Base-by-base conservation (phyloP, 2,888 invertebrate species). In the Liopterus haemorrhoidalis region DNA sequence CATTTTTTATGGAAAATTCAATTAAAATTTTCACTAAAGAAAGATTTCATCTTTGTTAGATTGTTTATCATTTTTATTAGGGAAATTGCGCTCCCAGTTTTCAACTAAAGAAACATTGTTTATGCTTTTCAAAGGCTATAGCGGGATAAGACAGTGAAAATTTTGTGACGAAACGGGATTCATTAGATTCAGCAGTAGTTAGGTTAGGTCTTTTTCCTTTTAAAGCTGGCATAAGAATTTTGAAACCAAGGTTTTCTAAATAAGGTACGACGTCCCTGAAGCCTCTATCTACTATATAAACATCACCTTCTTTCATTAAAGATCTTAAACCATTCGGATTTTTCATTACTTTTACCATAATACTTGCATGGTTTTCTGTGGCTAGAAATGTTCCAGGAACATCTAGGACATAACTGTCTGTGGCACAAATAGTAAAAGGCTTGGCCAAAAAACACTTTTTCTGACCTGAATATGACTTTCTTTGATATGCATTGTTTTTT, bases 401-500 rank as follows among this genome's bases (percentile, higher is more conserved):
- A 33, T 57, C 54, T n/a, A 56, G 44, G 14, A 58, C 35, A 16
- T 46, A 55, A 1, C 54, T 53, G 41, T 54, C 41, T 2, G 57
- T 54, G 8, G 56, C 54, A 33, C 53, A 57, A 24, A 59, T 39
- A 0, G 56, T 58, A 30, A 58, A 59, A 4, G 54, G 54, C 36
- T 59, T 59, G 35, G 55, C 55, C 2, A 58, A 31, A 5, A 54
- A 53, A 14, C 46, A 40, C 39, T 58, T 57, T 21, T 58, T 58
- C 22, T 57, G 51, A 5, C 43, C 48, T 5, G 48, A 50, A 37
- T 40, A 49, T 5, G 50, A 41, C 31, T 50, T 50, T 14, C 50
- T 30, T 21, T 48, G 50, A 25, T 49, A 51, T 31, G 20, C 31
- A 25, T 53, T 50, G 41, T 49, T 50, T n/a, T n/a, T n/a, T n/a